These are phyloP conservation scores for Diorhabda sublineata DNA, from an alignment of 1,140 invertebrate species.

Conservation along the genomic window DNA sequence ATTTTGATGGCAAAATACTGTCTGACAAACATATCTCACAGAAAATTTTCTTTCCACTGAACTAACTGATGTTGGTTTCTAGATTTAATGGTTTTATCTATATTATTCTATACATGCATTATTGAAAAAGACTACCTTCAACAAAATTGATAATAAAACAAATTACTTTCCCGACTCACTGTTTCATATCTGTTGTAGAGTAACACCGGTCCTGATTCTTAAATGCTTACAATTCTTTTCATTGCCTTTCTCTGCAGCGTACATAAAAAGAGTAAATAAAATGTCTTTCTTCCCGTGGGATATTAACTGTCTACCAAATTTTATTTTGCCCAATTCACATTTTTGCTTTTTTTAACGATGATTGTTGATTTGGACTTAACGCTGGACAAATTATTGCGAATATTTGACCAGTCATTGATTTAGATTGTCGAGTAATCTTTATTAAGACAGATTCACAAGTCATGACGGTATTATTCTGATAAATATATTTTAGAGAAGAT, in stretches of 20 bases:
- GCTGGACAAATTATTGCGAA: slow-evolving; percentile 1
- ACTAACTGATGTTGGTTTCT: no score
- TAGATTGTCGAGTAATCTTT: not conserved
- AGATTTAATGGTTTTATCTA: no score
- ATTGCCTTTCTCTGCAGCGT: slow-evolving; percentile 5
- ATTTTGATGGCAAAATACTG: no score
- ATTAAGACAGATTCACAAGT: not conserved
- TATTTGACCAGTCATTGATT: not conserved
- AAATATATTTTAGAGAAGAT: no score
- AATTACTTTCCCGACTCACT: no score
- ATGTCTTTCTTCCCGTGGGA: slow-evolving; percentile 12
- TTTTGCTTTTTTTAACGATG: not conserved
- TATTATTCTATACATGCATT: no score
- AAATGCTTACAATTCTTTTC: slow-evolving; percentile 12
- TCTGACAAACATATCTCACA: no score
- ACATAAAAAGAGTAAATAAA: slow-evolving; percentile 6
- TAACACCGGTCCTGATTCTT: not conserved
- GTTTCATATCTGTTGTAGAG: not conserved
- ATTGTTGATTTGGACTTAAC: slow-evolving; percentile 3
- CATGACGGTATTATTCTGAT: no score
- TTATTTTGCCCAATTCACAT: not conserved
- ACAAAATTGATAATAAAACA: no score
- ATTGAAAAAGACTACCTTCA: no score
- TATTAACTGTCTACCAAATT: slow-evolving; percentile 9
- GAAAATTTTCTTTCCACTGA: no score